Evolutionary conservation across 1,140 invertebrate genomes (phyloP).

Genomic region (Papilio xuthus): DNA sequence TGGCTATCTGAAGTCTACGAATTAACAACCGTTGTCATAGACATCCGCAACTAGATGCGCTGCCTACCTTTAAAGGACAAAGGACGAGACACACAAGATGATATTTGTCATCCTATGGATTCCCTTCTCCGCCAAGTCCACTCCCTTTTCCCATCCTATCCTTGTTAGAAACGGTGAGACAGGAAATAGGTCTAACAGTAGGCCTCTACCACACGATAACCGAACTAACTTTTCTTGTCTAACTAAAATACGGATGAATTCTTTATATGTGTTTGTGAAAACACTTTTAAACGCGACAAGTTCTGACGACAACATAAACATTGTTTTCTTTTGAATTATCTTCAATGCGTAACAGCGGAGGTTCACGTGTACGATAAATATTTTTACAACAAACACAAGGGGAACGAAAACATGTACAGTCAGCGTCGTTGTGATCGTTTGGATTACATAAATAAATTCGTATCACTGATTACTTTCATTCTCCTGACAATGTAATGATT

Average conservation of each 20-base stretch:
- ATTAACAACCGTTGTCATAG: too few species aligned
- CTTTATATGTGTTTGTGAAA: background rate
- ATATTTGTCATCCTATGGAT: too few species aligned
- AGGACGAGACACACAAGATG: too few species aligned
- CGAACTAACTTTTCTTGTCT: background rate
- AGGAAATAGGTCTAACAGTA: too few species aligned
- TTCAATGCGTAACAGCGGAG: background rate
- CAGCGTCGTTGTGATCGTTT: background rate
- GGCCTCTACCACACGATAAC: too few species aligned
- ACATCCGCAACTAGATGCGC: too few species aligned
- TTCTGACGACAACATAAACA: background rate
- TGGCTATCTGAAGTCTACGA: too few species aligned
- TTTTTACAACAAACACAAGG: slow-evolving; percentile 8
- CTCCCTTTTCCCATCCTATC: too few species aligned
- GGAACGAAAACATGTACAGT: slow-evolving; percentile 11
- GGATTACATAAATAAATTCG: background rate
- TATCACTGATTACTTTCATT: background rate
- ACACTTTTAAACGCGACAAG: background rate
- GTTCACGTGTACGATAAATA: slow-evolving; percentile 7
- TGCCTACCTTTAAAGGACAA: too few species aligned
- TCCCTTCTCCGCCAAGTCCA: too few species aligned
- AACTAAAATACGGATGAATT: background rate
- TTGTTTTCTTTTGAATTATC: slow-evolving; percentile 15
- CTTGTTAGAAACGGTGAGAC: too few species aligned
- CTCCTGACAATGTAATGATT: too few species aligned